Conservation (phyloP, 2,113 vertebrate species). For the Phasianus colchicus region DNA sequence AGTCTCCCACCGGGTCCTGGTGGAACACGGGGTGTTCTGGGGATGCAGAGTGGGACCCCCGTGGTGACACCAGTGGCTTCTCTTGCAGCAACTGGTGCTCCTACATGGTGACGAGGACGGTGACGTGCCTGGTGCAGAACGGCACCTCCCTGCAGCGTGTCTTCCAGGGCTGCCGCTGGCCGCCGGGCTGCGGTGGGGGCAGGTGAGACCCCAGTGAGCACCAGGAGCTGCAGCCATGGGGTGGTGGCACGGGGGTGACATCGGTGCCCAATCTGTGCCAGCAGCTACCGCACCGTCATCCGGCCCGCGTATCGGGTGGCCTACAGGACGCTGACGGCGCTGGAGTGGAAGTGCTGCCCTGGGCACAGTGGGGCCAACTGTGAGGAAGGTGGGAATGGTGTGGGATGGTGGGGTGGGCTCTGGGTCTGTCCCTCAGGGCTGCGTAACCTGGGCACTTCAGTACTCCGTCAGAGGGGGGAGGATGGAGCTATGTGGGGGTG, state of each 20-base stretch:
- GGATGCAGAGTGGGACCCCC: background rate
- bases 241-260: background rate
- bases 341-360: constrained; percentile 95
- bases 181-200: no score
- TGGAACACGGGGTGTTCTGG: background rate
- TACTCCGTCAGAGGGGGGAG: no score
- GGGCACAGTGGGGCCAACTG: constrained; percentile 86
- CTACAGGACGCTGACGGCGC: constrained; percentile 88
- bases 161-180: constrained; percentile 86
- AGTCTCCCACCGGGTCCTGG: background rate
- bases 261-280: background rate
- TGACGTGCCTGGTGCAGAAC: constrained; percentile 94
- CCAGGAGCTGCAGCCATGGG: background rate
- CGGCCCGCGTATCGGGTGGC: constrained; percentile 90
- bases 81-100: constrained; percentile 94
- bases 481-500: no score
- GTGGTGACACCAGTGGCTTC: rapidly evolving
- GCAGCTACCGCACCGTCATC: constrained; percentile 89
- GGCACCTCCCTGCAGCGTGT: constrained; percentile 92
- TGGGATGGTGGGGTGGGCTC: no score
- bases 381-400: constrained; percentile 83
- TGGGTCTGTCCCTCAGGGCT: no score
- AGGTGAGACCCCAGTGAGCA: background rate
- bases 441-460: no score
- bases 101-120: constrained; percentile 87